These are phyloP conservation scores for Brienomyrus brachyistius DNA, from an alignment of 2,113 vertebrate genomes.

Conservation along the genomic window DNA sequence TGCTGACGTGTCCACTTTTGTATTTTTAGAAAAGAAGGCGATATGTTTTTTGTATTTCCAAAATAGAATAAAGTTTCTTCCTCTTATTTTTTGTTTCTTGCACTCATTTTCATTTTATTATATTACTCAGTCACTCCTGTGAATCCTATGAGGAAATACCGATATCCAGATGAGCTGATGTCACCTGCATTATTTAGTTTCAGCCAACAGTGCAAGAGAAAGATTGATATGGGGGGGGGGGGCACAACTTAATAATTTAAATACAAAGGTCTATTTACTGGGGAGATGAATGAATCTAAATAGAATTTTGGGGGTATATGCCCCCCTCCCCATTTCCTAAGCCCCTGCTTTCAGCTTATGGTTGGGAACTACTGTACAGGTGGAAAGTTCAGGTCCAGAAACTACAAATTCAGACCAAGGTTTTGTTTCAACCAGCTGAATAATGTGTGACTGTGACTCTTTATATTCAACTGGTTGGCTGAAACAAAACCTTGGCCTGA, in stretches of 20 bases:
- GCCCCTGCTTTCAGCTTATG: neutral
- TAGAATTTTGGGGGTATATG: no score
- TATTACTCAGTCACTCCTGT: neutral
- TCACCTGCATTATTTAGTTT: neutral
- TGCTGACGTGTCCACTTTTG: neutral
- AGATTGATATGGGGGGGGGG: neutral
- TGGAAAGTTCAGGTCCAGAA: neutral
- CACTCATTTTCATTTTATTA: neutral
- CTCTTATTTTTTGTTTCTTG: neutral
- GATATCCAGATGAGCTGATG: neutral
- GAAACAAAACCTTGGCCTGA: neutral
- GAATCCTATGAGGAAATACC: neutral
- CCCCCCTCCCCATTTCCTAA: neutral
- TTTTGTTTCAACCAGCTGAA: neutral
- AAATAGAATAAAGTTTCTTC: slow-evolving; percentile 6
- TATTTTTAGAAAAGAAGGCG: slow-evolving; percentile 9
- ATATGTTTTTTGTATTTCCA: neutral
- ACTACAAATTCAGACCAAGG: neutral
- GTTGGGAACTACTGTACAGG: neutral
- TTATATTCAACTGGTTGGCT: neutral
- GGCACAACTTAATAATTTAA: neutral
- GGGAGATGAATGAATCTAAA: neutral
- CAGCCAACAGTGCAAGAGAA: neutral
- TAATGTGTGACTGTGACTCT: neutral
- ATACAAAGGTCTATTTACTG: neutral